Base-by-base conservation (phyloP, 1,140 invertebrate species). In the Rhyacophila brunnea region DNA sequence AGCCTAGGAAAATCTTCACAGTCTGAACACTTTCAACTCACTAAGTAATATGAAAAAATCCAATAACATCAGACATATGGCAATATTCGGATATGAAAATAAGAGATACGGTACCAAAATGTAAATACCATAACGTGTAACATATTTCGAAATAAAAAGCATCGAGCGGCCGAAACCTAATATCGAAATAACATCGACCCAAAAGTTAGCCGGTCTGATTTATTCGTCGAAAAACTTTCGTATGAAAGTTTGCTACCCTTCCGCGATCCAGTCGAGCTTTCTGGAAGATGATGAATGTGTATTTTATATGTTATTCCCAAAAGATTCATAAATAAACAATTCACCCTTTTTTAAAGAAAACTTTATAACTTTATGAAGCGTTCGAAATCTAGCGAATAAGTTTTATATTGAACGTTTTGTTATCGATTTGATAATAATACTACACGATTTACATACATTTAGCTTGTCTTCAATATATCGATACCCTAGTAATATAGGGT, bases 291-390 rank as follows among this genome's bases (percentile, higher is more conserved):
- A 65, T 60, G 50, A 60, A 65, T 65, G 62, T 51, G 53, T 58
- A 58, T 65, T 65, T 65, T 58, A 65, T 65, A 60, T 52, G 62
- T 58, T 57, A 53, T 48, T 47, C 62, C 54, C 62, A 45, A 48
- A 23, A 50, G 62, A 65, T 65, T 60, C 58, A 65, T 65, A 65
- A 65, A 65, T 65, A 65, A 60, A 58, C 62, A 60, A 64, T 64
- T 59, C 52, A 38, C 40, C 49, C 32, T 23, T 55, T 51, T 59
- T 51, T 17, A 57, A 57, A 14, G 45, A 49, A 48, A 49, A 57
- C 55, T 19, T 38, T 13, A 34, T 9, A 40, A 40, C 4, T 40
- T 40, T 40, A 15, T 15, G 15, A 40, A 40, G 15, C 38, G 23
- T 28, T 28, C 23, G n/a, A n/a, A 28, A 28, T 28, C 23, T 28